Evolutionary conservation across 1,140 invertebrate genomes (phyloP).

Genomic region (Drosophila navojoa): DNA sequence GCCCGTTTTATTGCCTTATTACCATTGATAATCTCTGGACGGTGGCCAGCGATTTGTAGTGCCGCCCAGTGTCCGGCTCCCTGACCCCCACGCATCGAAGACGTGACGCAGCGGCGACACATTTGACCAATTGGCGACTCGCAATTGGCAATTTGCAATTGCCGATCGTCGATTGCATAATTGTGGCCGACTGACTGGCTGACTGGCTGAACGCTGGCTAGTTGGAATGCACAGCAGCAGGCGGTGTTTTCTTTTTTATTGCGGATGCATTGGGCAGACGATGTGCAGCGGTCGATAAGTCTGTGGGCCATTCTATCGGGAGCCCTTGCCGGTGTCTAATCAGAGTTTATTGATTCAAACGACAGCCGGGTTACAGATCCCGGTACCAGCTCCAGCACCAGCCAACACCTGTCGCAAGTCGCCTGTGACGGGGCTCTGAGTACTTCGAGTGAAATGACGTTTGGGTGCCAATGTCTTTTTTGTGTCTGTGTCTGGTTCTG

Average conservation of each 20-base stretch:
- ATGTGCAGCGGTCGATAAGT: constrained; percentile 66
- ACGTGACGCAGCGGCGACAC: constrained; percentile 69
- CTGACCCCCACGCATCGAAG: constrained; percentile 67
- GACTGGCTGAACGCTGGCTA: constrained; percentile 49
- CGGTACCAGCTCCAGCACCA: constrained; percentile 4
- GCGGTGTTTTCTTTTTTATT: constrained; percentile 62
- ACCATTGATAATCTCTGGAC: constrained; percentile 79
- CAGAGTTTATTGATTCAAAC: constrained; percentile 54
- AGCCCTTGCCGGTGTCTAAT: constrained; percentile 45
- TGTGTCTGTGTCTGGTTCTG: constrained; percentile 10
- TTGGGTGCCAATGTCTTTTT: constrained; percentile 59
- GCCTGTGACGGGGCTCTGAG: neutral
- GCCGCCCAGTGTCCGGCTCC: constrained; percentile 31
- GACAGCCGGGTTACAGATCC: constrained; percentile 38
- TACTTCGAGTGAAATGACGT: constrained; percentile 27
- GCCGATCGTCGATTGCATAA: constrained; percentile 66
- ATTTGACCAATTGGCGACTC: constrained; percentile 67
- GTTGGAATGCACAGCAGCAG: constrained; percentile 69
- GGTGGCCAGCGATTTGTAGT: constrained; percentile 56
- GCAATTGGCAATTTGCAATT: constrained; percentile 18
- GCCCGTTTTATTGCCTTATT: constrained; percentile 72
- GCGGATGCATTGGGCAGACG: constrained; percentile 77
- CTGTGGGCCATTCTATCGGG: constrained; percentile 27
- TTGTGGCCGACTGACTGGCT: constrained; percentile 34
- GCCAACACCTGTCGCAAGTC: constrained; percentile 36